A percentile compares a stretch with the other conserved stretches of the same genome.
Evolutionary conservation across 2,888 invertebrate genomes (phyloP).

Genomic region (Diarsia brunnea): DNA sequence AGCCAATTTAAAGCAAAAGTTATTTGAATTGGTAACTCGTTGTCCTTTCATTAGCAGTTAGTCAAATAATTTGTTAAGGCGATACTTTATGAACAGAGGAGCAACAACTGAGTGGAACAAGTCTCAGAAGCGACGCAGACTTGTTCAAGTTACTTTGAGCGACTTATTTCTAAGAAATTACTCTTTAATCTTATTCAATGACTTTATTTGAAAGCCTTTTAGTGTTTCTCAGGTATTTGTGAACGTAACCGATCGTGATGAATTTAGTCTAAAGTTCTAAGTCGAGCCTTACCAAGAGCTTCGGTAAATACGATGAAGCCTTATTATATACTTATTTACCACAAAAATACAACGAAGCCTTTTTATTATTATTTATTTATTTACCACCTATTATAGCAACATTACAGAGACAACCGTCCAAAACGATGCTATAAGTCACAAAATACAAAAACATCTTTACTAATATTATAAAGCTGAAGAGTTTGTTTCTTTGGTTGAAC

Average conservation of each 20-base stretch:
- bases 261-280: neutral
- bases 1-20: constrained; percentile 20
- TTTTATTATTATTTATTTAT: too few relatives aligned
- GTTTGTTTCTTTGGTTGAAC: too few relatives aligned
- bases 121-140: neutral
- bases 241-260: neutral
- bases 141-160: constrained; percentile 18
- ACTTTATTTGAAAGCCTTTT: constrained; percentile 18
- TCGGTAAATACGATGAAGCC: neutral
- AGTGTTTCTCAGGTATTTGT: neutral
- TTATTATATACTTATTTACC: too few relatives aligned
- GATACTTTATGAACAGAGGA: constrained; percentile 20
- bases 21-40: constrained; percentile 1
- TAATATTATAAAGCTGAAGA: too few relatives aligned
- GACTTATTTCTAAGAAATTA: constrained; percentile 30
- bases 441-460: too few relatives aligned
- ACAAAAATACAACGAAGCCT: neutral
- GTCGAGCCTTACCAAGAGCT: neutral
- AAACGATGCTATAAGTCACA: too few relatives aligned
- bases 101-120: constrained; percentile 5
- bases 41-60: constrained; percentile 42
- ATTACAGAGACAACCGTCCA: too few relatives aligned
- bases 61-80: constrained; percentile 35
- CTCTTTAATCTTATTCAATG: constrained; percentile 34
- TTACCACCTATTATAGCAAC: too few relatives aligned